Evolutionary conservation across 2,113 vertebrate genomes (phyloP).

Genomic region (Melanerpes formicivorus): DNA sequence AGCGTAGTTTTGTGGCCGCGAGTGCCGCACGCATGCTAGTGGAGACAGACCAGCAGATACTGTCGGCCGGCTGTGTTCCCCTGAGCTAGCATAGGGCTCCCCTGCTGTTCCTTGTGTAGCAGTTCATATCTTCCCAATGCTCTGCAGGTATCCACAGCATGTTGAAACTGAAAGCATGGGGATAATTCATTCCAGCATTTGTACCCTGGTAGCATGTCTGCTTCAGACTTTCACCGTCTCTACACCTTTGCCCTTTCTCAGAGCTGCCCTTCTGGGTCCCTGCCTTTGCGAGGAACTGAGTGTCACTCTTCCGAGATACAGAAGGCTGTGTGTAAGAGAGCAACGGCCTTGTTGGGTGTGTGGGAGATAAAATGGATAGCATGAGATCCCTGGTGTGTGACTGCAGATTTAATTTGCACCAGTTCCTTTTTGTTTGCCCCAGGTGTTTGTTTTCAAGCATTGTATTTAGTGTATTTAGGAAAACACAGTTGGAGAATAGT

Average conservation of each 20-base stretch:
- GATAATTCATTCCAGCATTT: background rate
- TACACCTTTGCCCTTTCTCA: accelerated
- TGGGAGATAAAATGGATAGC: background rate
- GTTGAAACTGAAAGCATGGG: accelerated
- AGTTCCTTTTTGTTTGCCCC: background rate
- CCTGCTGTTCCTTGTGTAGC: accelerated
- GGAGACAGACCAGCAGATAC: accelerated
- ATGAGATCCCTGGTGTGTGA: accelerated
- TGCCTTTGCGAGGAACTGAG: background rate
- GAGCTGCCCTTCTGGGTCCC: accelerated
- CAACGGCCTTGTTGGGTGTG: background rate
- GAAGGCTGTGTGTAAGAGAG: background rate
- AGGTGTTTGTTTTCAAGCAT: background rate
- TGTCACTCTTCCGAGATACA: accelerated
- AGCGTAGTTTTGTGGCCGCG: accelerated
- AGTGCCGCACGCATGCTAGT: accelerated
- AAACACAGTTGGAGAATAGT: background rate
- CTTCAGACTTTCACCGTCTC: accelerated
- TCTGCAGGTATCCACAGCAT: background rate
- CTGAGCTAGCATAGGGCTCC: accelerated
- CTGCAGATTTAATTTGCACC: background rate
- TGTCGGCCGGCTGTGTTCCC: accelerated
- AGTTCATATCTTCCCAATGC: accelerated
- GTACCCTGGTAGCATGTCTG: background rate
- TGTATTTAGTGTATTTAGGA: background rate